Evolutionary conservation across 2,797 vertebrate species (phyloP).

Genomic region (Malacoraja senta): DNA sequence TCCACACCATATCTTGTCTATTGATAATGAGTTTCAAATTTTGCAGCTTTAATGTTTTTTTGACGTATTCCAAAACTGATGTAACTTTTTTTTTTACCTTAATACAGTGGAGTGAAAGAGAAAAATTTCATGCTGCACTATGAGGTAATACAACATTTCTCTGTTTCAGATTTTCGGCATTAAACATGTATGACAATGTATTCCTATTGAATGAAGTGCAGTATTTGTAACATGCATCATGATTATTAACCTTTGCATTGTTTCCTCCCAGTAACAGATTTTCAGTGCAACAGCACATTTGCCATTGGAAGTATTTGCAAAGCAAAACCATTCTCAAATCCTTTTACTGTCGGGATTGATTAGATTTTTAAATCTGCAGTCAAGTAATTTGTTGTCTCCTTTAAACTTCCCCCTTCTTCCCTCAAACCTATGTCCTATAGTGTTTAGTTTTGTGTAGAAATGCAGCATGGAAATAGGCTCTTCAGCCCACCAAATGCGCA

Average conservation of each 20-base stretch:
- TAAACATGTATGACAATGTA: neutral
- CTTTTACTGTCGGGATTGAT: neutral
- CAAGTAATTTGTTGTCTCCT: too few relatives aligned
- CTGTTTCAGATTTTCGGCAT: neutral
- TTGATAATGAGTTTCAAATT: neutral
- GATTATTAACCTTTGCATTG: neutral
- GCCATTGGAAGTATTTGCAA: neutral
- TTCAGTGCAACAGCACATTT: neutral
- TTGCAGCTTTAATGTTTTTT: neutral
- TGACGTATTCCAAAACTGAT: neutral
- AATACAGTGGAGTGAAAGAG: conserved; percentile 83
- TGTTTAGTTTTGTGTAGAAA: too few relatives aligned
- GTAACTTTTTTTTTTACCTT: conserved; percentile 46
- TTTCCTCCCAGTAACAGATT: neutral
- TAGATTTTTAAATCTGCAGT: neutral
- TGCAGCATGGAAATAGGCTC: too few relatives aligned
- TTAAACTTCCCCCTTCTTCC: too few relatives aligned
- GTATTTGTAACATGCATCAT: neutral
- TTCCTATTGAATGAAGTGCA: neutral
- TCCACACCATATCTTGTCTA: neutral
- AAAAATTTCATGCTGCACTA: conserved; percentile 99
- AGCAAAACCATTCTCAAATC: neutral
- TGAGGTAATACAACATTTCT: conserved; percentile 67
- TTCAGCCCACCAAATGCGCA: too few relatives aligned
- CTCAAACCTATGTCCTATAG: too few relatives aligned